Evolutionary conservation across 2,888 invertebrate genomes (phyloP), one percentile per base, ranked within the genome.

Genomic region (Epicampocera succincta): DNA sequence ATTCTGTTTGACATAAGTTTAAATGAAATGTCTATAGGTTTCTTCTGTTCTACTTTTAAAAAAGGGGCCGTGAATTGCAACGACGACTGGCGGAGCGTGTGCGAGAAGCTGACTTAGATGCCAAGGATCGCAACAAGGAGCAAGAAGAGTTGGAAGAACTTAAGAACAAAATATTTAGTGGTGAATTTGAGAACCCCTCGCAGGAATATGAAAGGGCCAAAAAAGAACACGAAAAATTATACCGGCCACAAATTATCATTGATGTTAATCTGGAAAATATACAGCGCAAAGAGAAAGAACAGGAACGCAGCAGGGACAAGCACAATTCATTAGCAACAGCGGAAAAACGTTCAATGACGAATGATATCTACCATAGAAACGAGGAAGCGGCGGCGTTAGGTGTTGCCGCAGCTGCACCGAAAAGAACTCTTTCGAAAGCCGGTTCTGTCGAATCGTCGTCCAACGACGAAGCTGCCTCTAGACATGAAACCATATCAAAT

Each of bases 61-160:
- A 1, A 9, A 88, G 90, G 88, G 96, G 97, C 73, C 95, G 97
- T 89, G 97, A 98, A 90, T 92, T 99, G 85, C 96, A 96, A 90
- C 94, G 97, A 82, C 93, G 99, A n/a, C 92, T 98, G 74, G 95
- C 96, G 42, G 98, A 98, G 89, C 93, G 99, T 84, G 97, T 98
- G 84, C 95, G 97, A 85, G 99, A 99, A 92, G 96, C 98, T 5
- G 98, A 98, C 90, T 93, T 94, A 8, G 99, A 99, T 91, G 95
- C 94, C 58, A 94, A 96, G 86, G 99, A 99, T 92, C 93, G 98
- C 15, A 94, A 95, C 87, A 95, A 95, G 87, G 99, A 99, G 91
- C 95, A 94, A 87, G 95, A 95, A 86, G 98, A 98, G 92, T 93
- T 98, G 83, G 96, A 95, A 85, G 96, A 97, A 89, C 93, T 99